Evolutionary conservation across 1,140 invertebrate species (phyloP), one percentile per base, ranked within the genome.

Genomic region (Drosophila carrolli): DNA sequence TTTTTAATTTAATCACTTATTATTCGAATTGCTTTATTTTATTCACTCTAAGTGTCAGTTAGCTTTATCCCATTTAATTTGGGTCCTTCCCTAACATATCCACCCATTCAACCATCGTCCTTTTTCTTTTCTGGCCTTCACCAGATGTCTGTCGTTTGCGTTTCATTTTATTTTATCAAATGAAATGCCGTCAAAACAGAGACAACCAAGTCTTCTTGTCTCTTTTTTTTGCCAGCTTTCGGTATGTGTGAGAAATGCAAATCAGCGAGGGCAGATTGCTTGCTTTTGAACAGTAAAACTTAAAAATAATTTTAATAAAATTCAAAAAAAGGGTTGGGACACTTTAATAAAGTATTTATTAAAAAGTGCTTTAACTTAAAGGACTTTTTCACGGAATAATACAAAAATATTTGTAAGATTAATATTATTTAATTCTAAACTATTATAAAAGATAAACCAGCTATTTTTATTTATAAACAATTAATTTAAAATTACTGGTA

Each of bases 121-220:
- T 43, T 11, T 27, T 54, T 44, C 23, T 50, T 38, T 55, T 16
- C 23, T 19, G 58, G 19, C 38, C 59, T 43, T 68, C 60, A 68
- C 47, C 71, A 77, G 67, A 62, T 84, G 77, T 70, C 79, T 81
- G 78, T 76, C 78, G 72, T 81, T 86, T 84, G 81, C 65, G 73
- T 83, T 83, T 84, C 63, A 79, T 85, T 84, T 84, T 74, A 85
- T 84, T 85, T 80, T 84, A 83, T 83, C 80, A 84, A 83, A 83
- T 72, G 72, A 85, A 84, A 84, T 84, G 81, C 81, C 81, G 81
- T 84, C 81, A 84, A 84, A 83, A 48, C 59, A 58, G 79, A 81
- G 68, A 70, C 65, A 81, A 47, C 48, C 59, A 13, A 65, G 59
- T 38, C 38, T 47, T 27, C 23, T 66, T 23, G 2, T 14, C 44